Percentiles rank a stretch among this genome's conserved stretches.
Conservation (phyloP, 2,113 vertebrate genomes). For the Mobula birostris region DNA sequence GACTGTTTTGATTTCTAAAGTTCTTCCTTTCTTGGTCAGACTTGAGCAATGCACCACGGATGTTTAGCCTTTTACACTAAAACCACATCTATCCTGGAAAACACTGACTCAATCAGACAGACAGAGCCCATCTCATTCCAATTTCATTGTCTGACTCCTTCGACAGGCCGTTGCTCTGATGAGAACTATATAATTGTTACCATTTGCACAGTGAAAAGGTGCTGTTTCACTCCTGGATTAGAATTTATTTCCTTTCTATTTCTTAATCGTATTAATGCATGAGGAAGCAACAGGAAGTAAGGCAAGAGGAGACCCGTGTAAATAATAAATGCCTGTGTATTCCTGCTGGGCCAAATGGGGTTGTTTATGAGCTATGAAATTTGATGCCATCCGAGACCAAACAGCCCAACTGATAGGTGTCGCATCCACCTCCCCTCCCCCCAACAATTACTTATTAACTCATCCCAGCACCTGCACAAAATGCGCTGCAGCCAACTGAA, state of each 20-base stretch:
- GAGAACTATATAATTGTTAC: not conserved
- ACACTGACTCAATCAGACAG: not conserved
- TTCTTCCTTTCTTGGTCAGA: constrained; percentile 26
- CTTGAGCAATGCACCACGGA: not conserved
- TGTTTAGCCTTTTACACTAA: not conserved
- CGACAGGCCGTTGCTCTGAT: not conserved
- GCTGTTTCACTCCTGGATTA: not conserved
- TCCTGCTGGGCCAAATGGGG: not conserved
- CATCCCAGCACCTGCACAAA: no score
- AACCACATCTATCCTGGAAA: not conserved
- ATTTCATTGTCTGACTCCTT: not conserved
- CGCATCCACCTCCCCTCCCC: no score
- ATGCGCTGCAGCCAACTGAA: no score
- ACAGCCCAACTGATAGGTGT: no score
- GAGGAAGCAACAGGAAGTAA: not conserved
- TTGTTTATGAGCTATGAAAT: not conserved
- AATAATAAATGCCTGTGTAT: not conserved
- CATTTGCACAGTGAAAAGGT: not conserved
- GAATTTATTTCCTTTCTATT: not conserved
- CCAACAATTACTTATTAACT: no score
- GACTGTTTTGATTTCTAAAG: not conserved
- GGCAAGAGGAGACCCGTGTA: not conserved
- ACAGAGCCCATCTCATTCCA: no score
- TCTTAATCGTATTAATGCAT: not conserved
- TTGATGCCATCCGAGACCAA: no score